Base-by-base conservation (phyloP, 2,797 vertebrate genomes). In the Xenentodon cancila region DNA sequence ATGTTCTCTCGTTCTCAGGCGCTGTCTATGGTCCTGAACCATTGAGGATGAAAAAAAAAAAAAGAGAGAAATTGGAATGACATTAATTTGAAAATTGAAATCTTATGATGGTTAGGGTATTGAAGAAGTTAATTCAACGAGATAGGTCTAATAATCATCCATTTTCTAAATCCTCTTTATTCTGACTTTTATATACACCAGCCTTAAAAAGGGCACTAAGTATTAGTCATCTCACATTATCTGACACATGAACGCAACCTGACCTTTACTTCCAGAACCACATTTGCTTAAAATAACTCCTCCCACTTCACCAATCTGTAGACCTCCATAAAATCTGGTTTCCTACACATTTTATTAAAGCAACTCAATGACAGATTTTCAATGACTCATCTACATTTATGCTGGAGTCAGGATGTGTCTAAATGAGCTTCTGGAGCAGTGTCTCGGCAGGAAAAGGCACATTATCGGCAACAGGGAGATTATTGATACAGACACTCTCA, bases 401-500 rank as follows among this genome's bases (percentile, higher is more conserved):
- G 77, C 71, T 60, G 59, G 34, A 77, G 62, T 81, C 71, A 65
- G 69, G 65, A 45, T 62, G 68, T 76, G 72, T 67, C 60, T 53
- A 59, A 64, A 67, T 58, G 75, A 48, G 20, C 73, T 86, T 73
- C 61, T 79, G 78, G 71, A 58, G 63, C 34, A 71, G 64, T 82
- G 71, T 59, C 53, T 30, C 73, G 56, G 32, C 53, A 56, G 68
- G 55, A 55, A 75, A 82, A 86, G 73, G 18, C 32, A 4, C 54
- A 12, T 58, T 15, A 67, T 92, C 89, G 89, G 88, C 84, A 86
- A 64, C 71, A 57, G 19, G 57, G 68, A 85, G 86, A 90, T 89
- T 89, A 89, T 74, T 76, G 82, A 91, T 84, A 84, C 70, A 1
- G 5, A 70, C 77, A 79, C 77, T 61, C 16, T 60, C 37, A 42